Conservation (phyloP, 2,113 vertebrate species). For the Thalassarche chlororhynchos region DNA sequence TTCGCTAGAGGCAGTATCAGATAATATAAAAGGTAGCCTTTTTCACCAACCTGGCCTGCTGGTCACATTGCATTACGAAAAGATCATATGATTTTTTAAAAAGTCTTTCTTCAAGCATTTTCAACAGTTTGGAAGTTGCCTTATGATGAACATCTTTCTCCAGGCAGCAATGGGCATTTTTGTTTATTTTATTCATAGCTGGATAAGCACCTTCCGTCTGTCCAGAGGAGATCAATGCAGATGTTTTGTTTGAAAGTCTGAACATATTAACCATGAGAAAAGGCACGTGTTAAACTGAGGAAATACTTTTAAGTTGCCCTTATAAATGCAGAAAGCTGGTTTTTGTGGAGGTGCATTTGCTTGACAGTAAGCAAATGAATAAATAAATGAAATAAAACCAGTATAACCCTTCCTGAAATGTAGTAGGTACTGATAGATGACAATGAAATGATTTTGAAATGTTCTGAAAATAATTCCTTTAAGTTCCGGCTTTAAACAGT, state of each 20-base stretch:
- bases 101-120: not conserved
- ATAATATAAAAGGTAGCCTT: accelerated
- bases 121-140: not conserved
- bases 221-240: not conserved
- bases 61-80: not conserved
- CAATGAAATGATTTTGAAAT: not conserved
- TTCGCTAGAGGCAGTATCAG: accelerated
- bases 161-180: not conserved
- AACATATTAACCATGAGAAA: not conserved
- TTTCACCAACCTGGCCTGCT: too few relatives aligned
- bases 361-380: not conserved
- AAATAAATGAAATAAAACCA: not conserved
- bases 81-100: accelerated
- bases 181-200: not conserved
- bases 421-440: not conserved
- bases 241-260: not conserved
- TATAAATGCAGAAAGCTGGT: not conserved
- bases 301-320: not conserved
- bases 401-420: not conserved
- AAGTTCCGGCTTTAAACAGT: not conserved
- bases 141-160: not conserved
- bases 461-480: not conserved
- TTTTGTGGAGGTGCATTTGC: not conserved
- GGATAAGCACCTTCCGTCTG: not conserved
- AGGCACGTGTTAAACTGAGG: not conserved